A percentile compares a stretch with the other conserved stretches of the same genome.
Conservation (phyloP, 2,888 invertebrate genomes). For the Drosophila quasianomalipes region DNA sequence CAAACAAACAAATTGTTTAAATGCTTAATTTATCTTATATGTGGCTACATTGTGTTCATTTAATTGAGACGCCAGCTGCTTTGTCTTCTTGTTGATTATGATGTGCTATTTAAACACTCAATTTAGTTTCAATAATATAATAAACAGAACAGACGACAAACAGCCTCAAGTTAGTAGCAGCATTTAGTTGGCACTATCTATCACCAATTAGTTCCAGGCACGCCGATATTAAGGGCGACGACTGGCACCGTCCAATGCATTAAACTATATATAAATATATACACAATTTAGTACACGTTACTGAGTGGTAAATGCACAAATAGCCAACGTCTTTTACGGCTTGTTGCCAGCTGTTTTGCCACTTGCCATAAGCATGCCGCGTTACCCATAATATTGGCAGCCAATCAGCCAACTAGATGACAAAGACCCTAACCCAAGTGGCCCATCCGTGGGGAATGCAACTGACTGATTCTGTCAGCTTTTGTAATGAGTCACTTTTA, state of each 20-base stretch:
- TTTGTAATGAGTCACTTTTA: not conserved
- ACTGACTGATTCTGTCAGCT: not conserved
- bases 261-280: not conserved
- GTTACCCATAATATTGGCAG: constrained; percentile 43
- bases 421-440: constrained; percentile 1
- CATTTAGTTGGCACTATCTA: constrained; percentile 21
- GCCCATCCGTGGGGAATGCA: not conserved
- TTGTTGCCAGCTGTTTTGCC: constrained; percentile 64
- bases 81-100: constrained; percentile 47
- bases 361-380: constrained; percentile 19
- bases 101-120: constrained; percentile 48
- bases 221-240: constrained; percentile 48
- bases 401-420: constrained; percentile 4
- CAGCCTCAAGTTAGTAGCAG: constrained; percentile 24
- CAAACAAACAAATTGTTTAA: constrained; percentile 48
- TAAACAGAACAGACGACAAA: constrained; percentile 35
- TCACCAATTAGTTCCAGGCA: constrained; percentile 41
- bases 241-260: constrained; percentile 42
- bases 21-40: constrained; percentile 56
- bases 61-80: constrained; percentile 73
- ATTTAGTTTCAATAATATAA: constrained; percentile 25
- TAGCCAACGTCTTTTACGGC: constrained; percentile 14
- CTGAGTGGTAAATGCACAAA: constrained; percentile 37
- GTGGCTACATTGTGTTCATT: constrained; percentile 51
- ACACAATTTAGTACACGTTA: constrained; percentile 26